Evolutionary conservation across 1,140 invertebrate genomes (phyloP), one percentile per base, ranked within the genome.

Genomic region (Caerostris extrusa): DNA sequence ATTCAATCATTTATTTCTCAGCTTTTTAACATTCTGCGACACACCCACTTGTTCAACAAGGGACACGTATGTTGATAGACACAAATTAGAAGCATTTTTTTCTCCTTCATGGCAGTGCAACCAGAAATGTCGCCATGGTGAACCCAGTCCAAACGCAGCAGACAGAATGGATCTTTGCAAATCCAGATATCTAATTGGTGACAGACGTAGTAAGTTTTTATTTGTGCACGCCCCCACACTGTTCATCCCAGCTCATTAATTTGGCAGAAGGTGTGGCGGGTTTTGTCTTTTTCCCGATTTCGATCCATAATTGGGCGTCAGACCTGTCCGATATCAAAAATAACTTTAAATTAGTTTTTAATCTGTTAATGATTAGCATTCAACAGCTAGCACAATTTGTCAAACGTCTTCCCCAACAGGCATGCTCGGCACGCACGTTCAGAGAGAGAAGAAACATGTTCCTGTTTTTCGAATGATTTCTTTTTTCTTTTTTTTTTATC

Each of bases 261-360:
- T 64, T 93, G 64, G 82, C 61, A 71, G 91, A 55, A 93, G 91
- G 91, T 93, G 91, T 93, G 91, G 91, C 91, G 56, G 53, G 87
- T 93, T 93, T 93, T 93, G 91, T 71, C 83, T 61, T 60, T 91
- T 77, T 34, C 67, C 34, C 67, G 71, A 77, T 69, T 64, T 81
- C 90, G 81, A 92, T 93, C 91, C 83, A 93, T 93, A 93, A 93
- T 87, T 93, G 91, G 91, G 91, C 91, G 91, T 93, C 91, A 93
- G 82, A 87, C 91, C 83, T 71, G 91, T 87, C 91, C 91, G 55
- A 87, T 93, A 93, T 93, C 91, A 87, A 93, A 93, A 93, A 93
- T 93, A 93, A 93, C 91, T 93, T 93, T 77, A 93, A 93, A 93
- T 93, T 86, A 93, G 91, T 93, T 93, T 93, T 93, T 93, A 93